Evolutionary conservation across 2,797 vertebrate species (phyloP).

Genomic region (Periparus ater): DNA sequence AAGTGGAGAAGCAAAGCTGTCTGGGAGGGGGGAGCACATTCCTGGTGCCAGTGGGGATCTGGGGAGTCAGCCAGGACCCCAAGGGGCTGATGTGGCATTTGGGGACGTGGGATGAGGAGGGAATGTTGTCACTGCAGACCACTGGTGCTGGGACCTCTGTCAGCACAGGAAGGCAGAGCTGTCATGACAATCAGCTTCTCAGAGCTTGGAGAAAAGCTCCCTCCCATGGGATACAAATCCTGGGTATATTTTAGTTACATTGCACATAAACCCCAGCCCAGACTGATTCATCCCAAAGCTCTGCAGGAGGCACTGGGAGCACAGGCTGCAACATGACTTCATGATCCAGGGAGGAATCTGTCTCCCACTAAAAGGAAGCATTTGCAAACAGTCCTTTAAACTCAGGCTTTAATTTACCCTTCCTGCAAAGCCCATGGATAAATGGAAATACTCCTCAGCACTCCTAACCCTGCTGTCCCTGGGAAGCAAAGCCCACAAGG

Average conservation of each 20-base stretch:
- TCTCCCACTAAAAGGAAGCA: background rate
- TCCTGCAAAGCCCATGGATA: background rate
- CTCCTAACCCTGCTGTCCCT: background rate
- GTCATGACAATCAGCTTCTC: background rate
- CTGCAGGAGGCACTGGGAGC: background rate
- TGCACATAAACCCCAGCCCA: background rate
- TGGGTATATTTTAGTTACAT: background rate
- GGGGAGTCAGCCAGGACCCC: background rate
- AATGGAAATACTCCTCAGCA: background rate
- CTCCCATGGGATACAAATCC: background rate
- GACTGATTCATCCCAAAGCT: background rate
- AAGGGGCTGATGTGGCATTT: background rate
- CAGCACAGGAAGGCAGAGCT: background rate
- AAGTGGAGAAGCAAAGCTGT: background rate
- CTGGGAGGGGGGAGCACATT: background rate
- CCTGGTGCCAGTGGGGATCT: background rate
- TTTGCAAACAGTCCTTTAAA: background rate
- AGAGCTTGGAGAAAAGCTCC: background rate
- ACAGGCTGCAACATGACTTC: background rate
- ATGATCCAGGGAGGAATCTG: background rate
- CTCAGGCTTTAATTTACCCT: background rate
- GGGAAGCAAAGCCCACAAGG: background rate
- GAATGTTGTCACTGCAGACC: background rate
- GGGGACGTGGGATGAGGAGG: background rate
- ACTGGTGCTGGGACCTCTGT: rapidly evolving